A percentile compares a stretch with the other conserved stretches of the same genome.
Conservation (phyloP, 2,888 invertebrate species). For the Melitaea athalia region DNA sequence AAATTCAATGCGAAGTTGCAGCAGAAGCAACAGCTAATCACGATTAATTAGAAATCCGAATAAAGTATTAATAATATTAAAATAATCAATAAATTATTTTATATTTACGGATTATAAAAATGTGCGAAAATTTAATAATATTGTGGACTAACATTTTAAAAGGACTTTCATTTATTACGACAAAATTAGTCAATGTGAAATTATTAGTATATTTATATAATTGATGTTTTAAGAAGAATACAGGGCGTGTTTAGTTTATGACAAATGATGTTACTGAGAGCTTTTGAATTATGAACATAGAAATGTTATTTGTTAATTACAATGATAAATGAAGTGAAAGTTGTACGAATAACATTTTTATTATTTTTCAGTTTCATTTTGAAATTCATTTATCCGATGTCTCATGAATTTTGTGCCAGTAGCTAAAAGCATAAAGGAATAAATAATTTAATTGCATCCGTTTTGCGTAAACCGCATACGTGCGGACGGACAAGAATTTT, state of each 20-base stretch:
- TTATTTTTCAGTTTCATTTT: not conserved
- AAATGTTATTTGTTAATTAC: slow-evolving; percentile 24
- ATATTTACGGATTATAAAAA: too few relatives aligned
- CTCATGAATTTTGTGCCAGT: slow-evolving; percentile 5
- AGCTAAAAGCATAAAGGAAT: slow-evolving; percentile 16
- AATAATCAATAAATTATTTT: too few relatives aligned
- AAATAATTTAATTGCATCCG: slow-evolving; percentile 16
- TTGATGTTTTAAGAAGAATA: slow-evolving; percentile 53
- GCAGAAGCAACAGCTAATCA: too few relatives aligned
- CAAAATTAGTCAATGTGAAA: not conserved
- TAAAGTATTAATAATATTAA: too few relatives aligned
- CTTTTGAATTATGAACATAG: slow-evolving; percentile 45
- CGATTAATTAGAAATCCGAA: too few relatives aligned
- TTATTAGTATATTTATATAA: not conserved
- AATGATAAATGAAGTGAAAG: slow-evolving; percentile 7
- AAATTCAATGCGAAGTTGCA: too few relatives aligned
- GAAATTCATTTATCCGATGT: slow-evolving; percentile 5
- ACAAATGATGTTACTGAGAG: slow-evolving; percentile 45
- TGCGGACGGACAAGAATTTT: slow-evolving; percentile 15
- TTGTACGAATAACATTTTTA: not conserved
- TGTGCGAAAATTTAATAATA: too few relatives aligned
- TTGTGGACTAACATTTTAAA: too few relatives aligned
- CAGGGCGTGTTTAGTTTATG: slow-evolving; percentile 49
- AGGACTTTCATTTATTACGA: not conserved
- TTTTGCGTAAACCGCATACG: slow-evolving; percentile 13